These are phyloP conservation scores for Alouatta palliata DNA, from an alignment of 2,113 vertebrate genomes.

Conservation along the genomic window DNA sequence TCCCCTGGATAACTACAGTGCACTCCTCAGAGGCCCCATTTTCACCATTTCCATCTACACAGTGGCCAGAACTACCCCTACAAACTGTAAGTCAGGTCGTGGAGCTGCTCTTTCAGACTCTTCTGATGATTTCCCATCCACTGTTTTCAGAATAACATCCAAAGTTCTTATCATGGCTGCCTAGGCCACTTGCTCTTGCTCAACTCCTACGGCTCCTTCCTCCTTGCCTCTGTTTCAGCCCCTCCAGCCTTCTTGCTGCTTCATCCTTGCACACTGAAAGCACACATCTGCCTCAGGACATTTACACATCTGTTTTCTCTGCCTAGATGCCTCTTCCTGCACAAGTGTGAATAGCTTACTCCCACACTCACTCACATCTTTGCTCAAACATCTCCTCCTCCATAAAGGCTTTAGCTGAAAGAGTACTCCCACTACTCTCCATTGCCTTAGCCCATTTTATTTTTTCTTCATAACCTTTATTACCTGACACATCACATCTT, in stretches of 20 bases:
- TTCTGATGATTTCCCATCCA: background rate
- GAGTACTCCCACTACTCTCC: background rate
- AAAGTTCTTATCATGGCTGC: no score
- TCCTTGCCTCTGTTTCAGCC: background rate
- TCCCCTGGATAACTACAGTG: background rate
- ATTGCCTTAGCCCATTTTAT: background rate
- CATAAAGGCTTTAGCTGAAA: background rate
- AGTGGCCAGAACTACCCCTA: background rate
- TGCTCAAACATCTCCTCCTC: background rate
- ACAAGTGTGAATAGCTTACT: background rate
- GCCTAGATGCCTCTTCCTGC: background rate
- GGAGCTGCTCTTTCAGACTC: background rate
- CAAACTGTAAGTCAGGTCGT: background rate
- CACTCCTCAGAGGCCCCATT: background rate
- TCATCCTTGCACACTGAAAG: background rate
- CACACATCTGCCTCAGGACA: background rate
- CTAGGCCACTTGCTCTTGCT: background rate
- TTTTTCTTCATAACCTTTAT: background rate
- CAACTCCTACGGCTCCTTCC: background rate
- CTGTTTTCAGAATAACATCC: background rate
- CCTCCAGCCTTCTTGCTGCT: no score
- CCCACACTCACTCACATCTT: background rate
- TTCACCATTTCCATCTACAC: background rate
- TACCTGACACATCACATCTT: rapidly evolving
- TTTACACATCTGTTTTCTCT: background rate